Evolutionary conservation across 1,140 invertebrate species (phyloP).

Genomic region (Drosophila nannoptera): DNA sequence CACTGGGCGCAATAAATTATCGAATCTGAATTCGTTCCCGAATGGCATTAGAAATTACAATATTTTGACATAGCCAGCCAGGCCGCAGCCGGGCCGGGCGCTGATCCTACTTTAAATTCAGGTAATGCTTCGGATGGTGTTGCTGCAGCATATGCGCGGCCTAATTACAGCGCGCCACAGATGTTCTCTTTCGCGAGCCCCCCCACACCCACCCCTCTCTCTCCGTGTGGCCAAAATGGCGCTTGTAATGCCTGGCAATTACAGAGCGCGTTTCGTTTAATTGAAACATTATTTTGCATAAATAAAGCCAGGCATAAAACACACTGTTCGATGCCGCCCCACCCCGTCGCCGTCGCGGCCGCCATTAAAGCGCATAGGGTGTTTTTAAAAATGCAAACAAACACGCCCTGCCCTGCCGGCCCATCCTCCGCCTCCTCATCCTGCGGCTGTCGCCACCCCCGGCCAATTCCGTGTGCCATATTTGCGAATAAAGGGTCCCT

Average conservation of each 20-base stretch:
- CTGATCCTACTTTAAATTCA: conserved; percentile 76
- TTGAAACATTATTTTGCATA: conserved; percentile 79
- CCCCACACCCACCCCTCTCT: conserved; percentile 4
- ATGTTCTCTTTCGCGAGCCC: conserved; percentile 50
- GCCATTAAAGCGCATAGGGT: conserved; percentile 62
- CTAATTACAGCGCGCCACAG: conserved; percentile 70
- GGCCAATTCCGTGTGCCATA: conserved; percentile 25
- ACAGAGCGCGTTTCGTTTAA: conserved; percentile 70
- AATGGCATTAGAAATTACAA: conserved; percentile 59
- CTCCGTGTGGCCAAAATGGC: conserved; percentile 4
- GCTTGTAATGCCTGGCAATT: conserved; percentile 66
- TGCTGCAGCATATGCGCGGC: conserved; percentile 67
- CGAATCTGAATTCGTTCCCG: conserved; percentile 59
- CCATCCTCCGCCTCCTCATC: not conserved
- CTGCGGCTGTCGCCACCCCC: not conserved
- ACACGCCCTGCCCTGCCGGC: conserved; percentile 28
- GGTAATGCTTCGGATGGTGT: conserved; percentile 21
- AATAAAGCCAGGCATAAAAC: conserved; percentile 78
- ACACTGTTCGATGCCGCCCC: conserved; percentile 58
- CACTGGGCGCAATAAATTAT: conserved; percentile 62
- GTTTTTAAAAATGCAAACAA: conserved; percentile 55
- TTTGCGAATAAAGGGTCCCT: conserved; percentile 61
- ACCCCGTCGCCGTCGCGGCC: conserved; percentile 1
- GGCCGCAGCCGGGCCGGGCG: conserved; percentile 54
- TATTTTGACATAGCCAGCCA: conserved; percentile 73